phyloP scores from a whole-genome alignment of 1,140 invertebrate genomes.

The Cyphomyrmex costatus region DNA sequence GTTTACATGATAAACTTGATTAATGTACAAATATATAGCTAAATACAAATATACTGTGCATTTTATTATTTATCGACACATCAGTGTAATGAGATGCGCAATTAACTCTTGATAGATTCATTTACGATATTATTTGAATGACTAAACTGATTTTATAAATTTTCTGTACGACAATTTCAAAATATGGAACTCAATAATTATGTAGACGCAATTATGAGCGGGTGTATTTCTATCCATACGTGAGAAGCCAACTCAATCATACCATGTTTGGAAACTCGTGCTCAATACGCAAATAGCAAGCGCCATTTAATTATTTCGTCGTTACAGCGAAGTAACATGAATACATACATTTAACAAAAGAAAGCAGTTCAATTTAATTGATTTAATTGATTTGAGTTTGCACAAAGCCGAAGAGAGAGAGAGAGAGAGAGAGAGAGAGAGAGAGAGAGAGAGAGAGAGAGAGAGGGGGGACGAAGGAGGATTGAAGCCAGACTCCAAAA shows the following conservation, averaged over 20 bases:
- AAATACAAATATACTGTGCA: conserved; percentile 1
- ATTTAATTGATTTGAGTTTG: neutral
- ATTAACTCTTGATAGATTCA: conserved; percentile 38
- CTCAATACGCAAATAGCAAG: neutral
- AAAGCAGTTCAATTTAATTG: neutral
- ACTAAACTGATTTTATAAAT: conserved; percentile 30
- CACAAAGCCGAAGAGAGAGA: neutral
- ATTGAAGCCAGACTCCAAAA: neutral
- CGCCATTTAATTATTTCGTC: neutral
- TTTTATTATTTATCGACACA: conserved; percentile 16
- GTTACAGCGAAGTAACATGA: neutral
- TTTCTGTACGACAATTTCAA: neutral
- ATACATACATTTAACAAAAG: neutral
- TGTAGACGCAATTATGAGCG: neutral
- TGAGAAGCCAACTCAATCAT: neutral
- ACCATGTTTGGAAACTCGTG: neutral
- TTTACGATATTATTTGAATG: neutral
- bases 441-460: too few relatives aligned
- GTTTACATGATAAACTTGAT: conserved; percentile 2
- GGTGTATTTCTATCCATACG: neutral
- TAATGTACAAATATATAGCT: neutral
- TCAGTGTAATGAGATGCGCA: conserved; percentile 25
- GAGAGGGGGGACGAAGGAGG: neutral
- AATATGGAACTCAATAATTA: conserved; percentile 29
- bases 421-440: too few relatives aligned